These are phyloP conservation scores for Arvicanthis niloticus DNA, from an alignment of 2,113 vertebrate genomes.

Conservation along the genomic window DNA sequence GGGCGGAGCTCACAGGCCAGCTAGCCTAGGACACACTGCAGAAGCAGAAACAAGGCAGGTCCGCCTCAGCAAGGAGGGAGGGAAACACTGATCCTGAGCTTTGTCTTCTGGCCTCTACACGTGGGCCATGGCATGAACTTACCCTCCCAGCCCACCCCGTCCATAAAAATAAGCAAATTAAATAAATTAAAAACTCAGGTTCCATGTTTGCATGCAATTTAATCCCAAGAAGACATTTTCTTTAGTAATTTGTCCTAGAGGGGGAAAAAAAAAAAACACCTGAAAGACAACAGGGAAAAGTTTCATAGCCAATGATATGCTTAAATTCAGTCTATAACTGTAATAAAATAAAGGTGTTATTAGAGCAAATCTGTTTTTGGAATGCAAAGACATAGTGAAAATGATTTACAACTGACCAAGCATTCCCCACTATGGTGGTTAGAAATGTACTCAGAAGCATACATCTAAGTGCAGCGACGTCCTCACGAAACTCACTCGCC, in stretches of 20 bases:
- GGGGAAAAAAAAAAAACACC: not conserved
- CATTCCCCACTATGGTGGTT: not conserved
- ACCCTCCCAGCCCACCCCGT: no score
- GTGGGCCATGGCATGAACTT: not conserved
- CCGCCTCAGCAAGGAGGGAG: not conserved
- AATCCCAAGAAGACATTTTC: not conserved
- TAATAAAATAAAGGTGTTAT: conserved; percentile 50
- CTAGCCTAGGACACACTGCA: not conserved
- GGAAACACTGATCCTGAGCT: not conserved
- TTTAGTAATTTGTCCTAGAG: conserved; percentile 47
- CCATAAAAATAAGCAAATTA: not conserved
- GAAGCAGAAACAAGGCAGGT: not conserved
- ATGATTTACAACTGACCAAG: not conserved
- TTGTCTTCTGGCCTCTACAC: not conserved
- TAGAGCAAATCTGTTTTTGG: conserved; percentile 47
- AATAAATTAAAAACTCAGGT: not conserved
- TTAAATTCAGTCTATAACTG: conserved; percentile 26
- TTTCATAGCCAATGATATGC: not conserved
- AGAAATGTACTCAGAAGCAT: not conserved
- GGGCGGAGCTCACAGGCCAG: not conserved
- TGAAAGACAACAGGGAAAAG: conserved; percentile 10
- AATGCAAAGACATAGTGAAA: conserved; percentile 45
- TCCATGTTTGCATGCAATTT: conserved; percentile 13
- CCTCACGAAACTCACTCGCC: conserved; percentile 44
- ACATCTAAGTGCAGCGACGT: not conserved